A percentile compares a stretch with the other conserved stretches of the same genome.
Evolutionary conservation across 2,888 invertebrate species (phyloP).

Genomic region (Tortrix viridana): DNA sequence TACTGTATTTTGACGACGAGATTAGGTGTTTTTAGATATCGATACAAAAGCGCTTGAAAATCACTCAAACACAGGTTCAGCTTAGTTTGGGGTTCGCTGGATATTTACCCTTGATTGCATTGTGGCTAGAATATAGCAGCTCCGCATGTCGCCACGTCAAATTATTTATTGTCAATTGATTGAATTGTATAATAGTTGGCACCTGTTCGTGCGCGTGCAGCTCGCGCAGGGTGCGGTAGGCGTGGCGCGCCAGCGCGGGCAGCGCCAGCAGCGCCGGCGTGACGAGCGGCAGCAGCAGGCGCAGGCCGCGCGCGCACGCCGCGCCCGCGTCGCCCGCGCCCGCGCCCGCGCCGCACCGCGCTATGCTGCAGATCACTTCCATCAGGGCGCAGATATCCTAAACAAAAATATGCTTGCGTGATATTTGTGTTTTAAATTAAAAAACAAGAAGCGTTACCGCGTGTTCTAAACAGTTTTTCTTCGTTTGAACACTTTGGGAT

Average conservation of each 20-base stretch:
- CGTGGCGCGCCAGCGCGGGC: constrained; percentile 68
- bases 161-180: too few relatives aligned
- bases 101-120: too few relatives aligned
- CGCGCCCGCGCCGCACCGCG: constrained; percentile 59
- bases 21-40: too few relatives aligned
- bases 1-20: neutral
- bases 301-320: constrained; percentile 61
- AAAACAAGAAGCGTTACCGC: too few relatives aligned
- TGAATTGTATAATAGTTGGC: too few relatives aligned
- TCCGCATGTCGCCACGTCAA: too few relatives aligned
- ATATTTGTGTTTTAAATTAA: too few relatives aligned
- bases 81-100: too few relatives aligned
- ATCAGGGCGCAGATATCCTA: constrained; percentile 92
- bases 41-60: too few relatives aligned
- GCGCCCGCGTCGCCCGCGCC: constrained; percentile 50
- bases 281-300: constrained; percentile 48
- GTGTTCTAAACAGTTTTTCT: constrained; percentile 45
- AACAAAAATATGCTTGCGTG: too few relatives aligned
- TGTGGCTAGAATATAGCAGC: too few relatives aligned
- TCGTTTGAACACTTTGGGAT: neutral
- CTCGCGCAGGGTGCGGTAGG: constrained; percentile 72
- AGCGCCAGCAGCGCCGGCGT: constrained; percentile 47
- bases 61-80: too few relatives aligned
- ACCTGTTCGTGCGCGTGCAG: constrained; percentile 71
- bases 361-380: constrained; percentile 86